Evolutionary conservation across 2,113 vertebrate genomes (phyloP), one percentile per base, ranked within the genome.

Genomic region (Morone saxatilis): DNA sequence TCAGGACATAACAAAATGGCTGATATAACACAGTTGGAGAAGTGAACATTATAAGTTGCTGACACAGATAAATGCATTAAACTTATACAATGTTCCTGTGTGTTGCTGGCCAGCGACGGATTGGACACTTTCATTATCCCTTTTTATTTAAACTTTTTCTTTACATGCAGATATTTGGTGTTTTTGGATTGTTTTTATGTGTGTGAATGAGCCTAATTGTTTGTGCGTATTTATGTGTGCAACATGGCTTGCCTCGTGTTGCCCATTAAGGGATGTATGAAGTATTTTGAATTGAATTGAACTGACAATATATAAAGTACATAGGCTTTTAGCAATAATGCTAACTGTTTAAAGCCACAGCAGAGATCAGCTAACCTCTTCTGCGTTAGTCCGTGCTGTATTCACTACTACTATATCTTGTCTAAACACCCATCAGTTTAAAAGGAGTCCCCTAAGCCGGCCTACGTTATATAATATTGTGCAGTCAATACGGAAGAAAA

Each of bases 21-120:
- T 7, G 13, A 41, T 48, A 19, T 17, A 63, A 61, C 16, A 62
- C 40, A 1, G 5, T 4, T 7, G 36, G 7, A 31, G 31, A 31
- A 0, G 1, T 5, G 31, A 31, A n/a, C 3, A 36, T 38, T 11
- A n/a, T 13, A 17, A 1, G 25, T 31, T 43, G 5, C 1, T 36
- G 14, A 48, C 0, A 0, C 56, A 45, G 48, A 65, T 43, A 11
- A 51, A 53, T 41, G 12, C 72, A 50, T 41, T 16, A 6, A 4
- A n/a, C 45, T 9, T 12, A 12, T 13, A 2, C n/a, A 22, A 40
- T 11, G 20, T 40, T 62, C 9, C 31, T 41, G 22, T 12, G 20
- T 22, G 19, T 5, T 17, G 31, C 20, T n/a, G 62, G 5, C 4
- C 12, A n/a, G 40, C 22, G 13, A 19, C 0, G 0, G 31, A 22